Evolutionary conservation across 2,888 invertebrate species (phyloP), one percentile per base, ranked within the genome.

Genomic region (Cylloceria caligata): DNA sequence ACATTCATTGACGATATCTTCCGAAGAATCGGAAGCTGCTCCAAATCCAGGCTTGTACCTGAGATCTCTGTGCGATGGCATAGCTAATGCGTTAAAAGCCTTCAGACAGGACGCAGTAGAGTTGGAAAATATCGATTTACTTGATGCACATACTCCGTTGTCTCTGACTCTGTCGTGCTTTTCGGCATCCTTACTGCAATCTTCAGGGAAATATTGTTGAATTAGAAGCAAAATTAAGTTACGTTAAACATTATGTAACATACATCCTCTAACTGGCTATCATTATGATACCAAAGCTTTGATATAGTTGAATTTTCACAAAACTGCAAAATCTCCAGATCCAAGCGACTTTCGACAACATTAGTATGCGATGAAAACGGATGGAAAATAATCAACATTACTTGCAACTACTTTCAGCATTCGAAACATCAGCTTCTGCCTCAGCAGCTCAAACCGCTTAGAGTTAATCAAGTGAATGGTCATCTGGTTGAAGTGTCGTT

Each of bases 41-140:
- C 89, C 90, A 45, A 90, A 90, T 7, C 68, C 71, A 86, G 97
- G 98, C 0, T 92, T 96, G 6, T 98, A 98, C 90, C 93, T 97
- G 7, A 96, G 96, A 92, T 96, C 97, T 11, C 95, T 98, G 80
- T 96, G 97, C 84, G 95, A 96, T 92, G 98, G 97, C 0, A 94
- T 98, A 73, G 94, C 96, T 71, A 94, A 94, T 88, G 96, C 96
- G 0, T 93, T 98, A 27, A 94, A 95, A 81, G 94, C 95, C 2
- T 98, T 97, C 91, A 94, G 96, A 83, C 93, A 95, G 80, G 95
- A 95, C 72, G 93, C 98, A 36, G 93, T 96, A 7, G 94, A 95
- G 80, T 93, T 98, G 49, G 98, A 98, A 91, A 92, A 93, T 47
- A 93, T 95, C 45, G 94, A 96, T 52, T 93, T 97, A 67, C 94